A percentile compares a stretch with the other conserved stretches of the same genome.
Conservation (phyloP, 92 coral and sea anemone species). For the Porites cylindrica region DNA sequence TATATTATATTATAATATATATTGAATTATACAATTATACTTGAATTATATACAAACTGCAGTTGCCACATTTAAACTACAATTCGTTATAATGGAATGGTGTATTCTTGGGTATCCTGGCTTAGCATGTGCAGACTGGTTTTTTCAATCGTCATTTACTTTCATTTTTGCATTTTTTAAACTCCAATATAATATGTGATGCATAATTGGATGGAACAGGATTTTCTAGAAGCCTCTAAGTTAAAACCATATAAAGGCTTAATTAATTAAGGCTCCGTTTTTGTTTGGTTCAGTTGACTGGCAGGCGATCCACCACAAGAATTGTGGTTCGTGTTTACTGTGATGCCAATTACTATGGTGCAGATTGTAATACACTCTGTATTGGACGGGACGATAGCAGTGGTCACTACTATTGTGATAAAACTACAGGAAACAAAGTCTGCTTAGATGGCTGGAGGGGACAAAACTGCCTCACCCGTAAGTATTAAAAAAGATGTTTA, state of each 20-base stretch:
- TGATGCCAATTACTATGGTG: slow-evolving; percentile 79
- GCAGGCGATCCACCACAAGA: slow-evolving; percentile 81
- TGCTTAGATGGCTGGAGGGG: slow-evolving; percentile 91
- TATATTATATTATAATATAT: no score
- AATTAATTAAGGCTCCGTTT: not conserved
- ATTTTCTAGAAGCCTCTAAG: not conserved
- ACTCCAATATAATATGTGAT: not conserved
- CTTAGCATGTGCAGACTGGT: no score
- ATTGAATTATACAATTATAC: no score
- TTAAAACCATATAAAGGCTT: no score
- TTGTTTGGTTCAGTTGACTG: slow-evolving; percentile 59
- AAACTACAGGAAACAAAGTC: slow-evolving; percentile 78
- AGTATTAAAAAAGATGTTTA: slow-evolving; percentile 9
- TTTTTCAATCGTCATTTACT: not conserved
- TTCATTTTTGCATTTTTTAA: not conserved
- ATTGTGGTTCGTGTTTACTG: slow-evolving; percentile 82
- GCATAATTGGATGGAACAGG: no score
- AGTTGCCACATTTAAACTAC: no score
- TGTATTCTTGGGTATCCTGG: no score
- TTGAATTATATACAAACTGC: no score
- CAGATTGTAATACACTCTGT: slow-evolving; percentile 86
- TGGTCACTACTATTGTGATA: slow-evolving; percentile 93
- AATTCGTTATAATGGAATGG: no score
- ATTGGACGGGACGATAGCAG: slow-evolving; percentile 72
- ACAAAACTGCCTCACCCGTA: slow-evolving; percentile 77